Evolutionary conservation across 2,888 invertebrate species (phyloP).

Genomic region (Leptinotarsa juncta): DNA sequence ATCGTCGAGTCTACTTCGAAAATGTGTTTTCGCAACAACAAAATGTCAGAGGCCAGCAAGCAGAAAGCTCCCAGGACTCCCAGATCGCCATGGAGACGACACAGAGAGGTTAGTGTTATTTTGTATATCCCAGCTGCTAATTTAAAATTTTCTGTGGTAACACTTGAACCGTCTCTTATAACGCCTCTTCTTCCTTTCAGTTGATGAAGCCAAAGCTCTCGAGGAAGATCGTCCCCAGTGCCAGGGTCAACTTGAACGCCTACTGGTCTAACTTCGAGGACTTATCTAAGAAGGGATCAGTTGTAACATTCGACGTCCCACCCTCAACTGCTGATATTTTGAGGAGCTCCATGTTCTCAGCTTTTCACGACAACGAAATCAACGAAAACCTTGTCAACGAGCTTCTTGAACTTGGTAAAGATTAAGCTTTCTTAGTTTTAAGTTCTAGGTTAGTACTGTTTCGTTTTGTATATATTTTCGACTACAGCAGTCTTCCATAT

Average conservation of each 20-base stretch:
- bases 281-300: conserved; percentile 55
- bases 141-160: too few relatives aligned
- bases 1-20: conserved; percentile 43
- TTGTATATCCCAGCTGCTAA: conserved; percentile 11
- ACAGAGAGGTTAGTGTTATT: conserved; percentile 68
- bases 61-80: conserved; percentile 63
- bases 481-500: conserved; percentile 28
- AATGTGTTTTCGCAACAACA: conserved; percentile 72
- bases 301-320: conserved; percentile 66
- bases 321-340: conserved; percentile 57
- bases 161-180: background rate
- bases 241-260: conserved; percentile 74
- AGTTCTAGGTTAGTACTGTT: conserved; percentile 39
- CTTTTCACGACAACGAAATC: conserved; percentile 64
- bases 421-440: conserved; percentile 12
- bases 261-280: conserved; percentile 74
- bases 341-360: conserved; percentile 62
- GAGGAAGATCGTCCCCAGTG: conserved; percentile 69
- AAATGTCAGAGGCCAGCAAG: conserved; percentile 63
- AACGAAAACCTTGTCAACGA: conserved; percentile 72
- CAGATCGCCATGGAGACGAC: conserved; percentile 71
- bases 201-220: conserved; percentile 71
- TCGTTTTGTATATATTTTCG: conserved; percentile 16
- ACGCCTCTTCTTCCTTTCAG: conserved; percentile 63
- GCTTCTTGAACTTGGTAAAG: conserved; percentile 69